Base-by-base conservation (phyloP, 2,888 invertebrate species). In the Seira ritae region DNA sequence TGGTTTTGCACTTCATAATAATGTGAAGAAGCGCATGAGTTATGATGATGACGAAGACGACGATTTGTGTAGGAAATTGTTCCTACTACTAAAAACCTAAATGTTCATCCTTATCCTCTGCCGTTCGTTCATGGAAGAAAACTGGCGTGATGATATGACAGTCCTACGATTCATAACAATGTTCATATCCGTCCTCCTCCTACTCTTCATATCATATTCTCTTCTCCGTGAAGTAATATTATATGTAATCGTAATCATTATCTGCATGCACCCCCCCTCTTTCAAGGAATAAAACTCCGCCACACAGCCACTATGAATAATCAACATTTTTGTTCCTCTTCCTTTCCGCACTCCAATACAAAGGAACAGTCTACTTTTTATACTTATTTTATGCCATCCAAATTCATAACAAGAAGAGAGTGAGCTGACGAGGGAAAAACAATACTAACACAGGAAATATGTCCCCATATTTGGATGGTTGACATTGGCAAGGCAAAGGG, bases 401-500 rank as follows among this genome's bases (percentile, higher is more conserved):
- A 50, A 50, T 12, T 15, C 50, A 50, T 50, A 50, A n/a, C 15
- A 50, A 50, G 50, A 50, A 2, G 12, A 50, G 17, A 50, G 15
- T n/a, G 50, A 8, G 50, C 15, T 15, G 50, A 50, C 50, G 50
- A 50, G 50, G 17, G 15, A 15, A 31, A 31, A 31, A 2, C 2
- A 31, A 31, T 4, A 31, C 3, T 31, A 12, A 65, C 78, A 71
- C 79, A 79, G 79, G 79, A 81, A 75, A 82, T 72, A 42, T 23
- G 76, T 75, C 71, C 50, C 72, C 72, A 82, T 82, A 82, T 76
- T 82, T 82, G 82, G 76, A 62, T 22, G 72, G 71, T 77, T 82
- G 82, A 76, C 82, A 82, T 82, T 82, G 82, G 77, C 42, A 67
- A 67, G 80, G 66, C 55, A 12, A 50, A 46, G 66, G 42, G 62